phyloP scores from a whole-genome alignment of 2,797 vertebrate genomes.

The Myotis findleyi region DNA sequence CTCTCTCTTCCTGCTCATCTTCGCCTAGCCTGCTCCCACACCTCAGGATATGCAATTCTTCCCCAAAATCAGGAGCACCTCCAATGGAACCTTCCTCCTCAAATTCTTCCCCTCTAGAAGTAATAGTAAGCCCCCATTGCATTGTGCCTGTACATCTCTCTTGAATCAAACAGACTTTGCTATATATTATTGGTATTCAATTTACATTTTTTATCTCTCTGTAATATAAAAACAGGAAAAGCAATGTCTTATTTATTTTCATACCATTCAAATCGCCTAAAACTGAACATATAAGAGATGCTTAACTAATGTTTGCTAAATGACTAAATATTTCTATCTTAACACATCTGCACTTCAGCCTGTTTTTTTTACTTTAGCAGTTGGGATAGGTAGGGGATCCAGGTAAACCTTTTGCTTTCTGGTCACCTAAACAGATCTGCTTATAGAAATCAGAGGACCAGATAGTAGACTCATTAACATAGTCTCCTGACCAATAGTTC shows the following conservation, averaged over 20 bases:
- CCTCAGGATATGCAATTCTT: not conserved
- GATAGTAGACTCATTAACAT: not conserved
- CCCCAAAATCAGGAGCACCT: not conserved
- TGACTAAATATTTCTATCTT: not conserved
- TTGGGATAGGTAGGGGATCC: not conserved
- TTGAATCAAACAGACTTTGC: not conserved
- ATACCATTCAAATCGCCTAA: not conserved
- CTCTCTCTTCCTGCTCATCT: not conserved
- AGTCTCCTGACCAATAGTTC: not conserved
- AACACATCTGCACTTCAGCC: not conserved
- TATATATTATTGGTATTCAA: not conserved
- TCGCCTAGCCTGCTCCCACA: too few species aligned
- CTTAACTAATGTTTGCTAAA: not conserved
- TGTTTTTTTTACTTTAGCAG: not conserved
- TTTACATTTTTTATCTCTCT: not conserved
- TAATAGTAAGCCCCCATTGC: not conserved
- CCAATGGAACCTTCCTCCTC: not conserved
- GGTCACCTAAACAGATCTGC: not conserved
- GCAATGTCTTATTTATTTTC: not conserved
- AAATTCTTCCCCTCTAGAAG: not conserved
- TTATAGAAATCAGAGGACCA: conserved; percentile 14
- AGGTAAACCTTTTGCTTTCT: not conserved
- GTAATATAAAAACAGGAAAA: not conserved
- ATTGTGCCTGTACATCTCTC: not conserved
- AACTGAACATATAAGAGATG: not conserved